phyloP scores from a whole-genome alignment of 2,797 vertebrate species.

The Nannoperca obscura region DNA sequence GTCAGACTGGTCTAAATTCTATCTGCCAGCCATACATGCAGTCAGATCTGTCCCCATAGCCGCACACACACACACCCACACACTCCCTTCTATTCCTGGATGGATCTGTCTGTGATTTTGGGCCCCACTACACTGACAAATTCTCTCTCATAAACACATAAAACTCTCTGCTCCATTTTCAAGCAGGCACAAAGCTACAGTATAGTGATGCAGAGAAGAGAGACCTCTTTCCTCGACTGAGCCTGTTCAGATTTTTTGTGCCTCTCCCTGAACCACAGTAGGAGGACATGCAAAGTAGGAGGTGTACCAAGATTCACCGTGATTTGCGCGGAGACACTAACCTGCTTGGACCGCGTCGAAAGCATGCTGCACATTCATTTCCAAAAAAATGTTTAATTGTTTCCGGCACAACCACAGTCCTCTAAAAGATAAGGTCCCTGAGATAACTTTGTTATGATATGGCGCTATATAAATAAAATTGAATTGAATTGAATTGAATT shows the following conservation, averaged over 20 bases:
- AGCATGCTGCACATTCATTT: background rate
- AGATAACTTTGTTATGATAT: too few relatives aligned
- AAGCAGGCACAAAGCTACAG: constrained; percentile 37
- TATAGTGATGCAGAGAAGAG: background rate
- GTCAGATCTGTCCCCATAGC: constrained; percentile 62
- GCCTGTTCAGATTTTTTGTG: constrained; percentile 13
- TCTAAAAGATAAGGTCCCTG: too few relatives aligned
- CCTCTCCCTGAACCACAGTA: background rate
- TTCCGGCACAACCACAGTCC: background rate
- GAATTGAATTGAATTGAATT: too few relatives aligned
- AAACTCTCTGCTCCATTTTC: constrained; percentile 44
- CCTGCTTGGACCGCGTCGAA: constrained; percentile 7
- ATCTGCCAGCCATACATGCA: constrained; percentile 77
- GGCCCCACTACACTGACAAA: constrained; percentile 50
- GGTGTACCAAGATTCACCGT: background rate
- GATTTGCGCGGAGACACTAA: background rate
- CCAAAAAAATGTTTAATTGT: background rate
- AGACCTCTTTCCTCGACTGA: constrained; percentile 2
- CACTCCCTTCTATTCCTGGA: constrained; percentile 34
- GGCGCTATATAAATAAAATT: too few relatives aligned
- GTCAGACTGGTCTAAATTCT: constrained; percentile 82
- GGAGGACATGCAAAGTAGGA: background rate
- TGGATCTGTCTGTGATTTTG: constrained; percentile 55
- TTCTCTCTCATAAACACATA: constrained; percentile 64
- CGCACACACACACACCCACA: constrained; percentile 16